These are phyloP conservation scores for Stegana nigrithorax DNA, from an alignment of 2,888 invertebrate genomes.

Conservation along the genomic window DNA sequence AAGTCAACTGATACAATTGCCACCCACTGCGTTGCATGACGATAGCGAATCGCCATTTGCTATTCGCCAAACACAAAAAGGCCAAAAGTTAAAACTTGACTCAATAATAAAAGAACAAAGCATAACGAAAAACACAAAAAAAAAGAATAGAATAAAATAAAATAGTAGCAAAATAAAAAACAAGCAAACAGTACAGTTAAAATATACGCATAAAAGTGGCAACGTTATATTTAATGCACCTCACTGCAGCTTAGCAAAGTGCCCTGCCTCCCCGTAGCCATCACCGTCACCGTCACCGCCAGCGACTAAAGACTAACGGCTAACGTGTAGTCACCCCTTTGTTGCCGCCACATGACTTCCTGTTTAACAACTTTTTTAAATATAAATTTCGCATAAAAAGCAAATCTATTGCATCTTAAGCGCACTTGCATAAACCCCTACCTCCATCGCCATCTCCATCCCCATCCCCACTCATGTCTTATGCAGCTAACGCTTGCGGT, in stretches of 20 bases:
- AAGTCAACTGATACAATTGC: neutral
- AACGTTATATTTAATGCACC: neutral
- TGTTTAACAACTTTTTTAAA: slow-evolving; percentile 29
- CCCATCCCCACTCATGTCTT: slow-evolving; percentile 2
- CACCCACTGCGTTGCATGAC: neutral
- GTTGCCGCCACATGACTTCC: no score
- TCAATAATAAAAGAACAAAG: slow-evolving; percentile 4
- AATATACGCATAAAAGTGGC: no score
- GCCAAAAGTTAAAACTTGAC: slow-evolving; percentile 14
- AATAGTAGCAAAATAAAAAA: no score
- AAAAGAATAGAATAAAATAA: neutral
- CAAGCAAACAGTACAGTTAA: no score
- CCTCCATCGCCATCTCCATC: neutral
- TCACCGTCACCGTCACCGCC: no score
- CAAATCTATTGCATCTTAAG: slow-evolving; percentile 52
- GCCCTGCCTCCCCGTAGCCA: no score
- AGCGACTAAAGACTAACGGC: no score
- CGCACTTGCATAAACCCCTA: slow-evolving; percentile 20
- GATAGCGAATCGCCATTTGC: neutral
- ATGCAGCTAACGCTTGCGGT: neutral
- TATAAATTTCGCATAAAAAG: slow-evolving; percentile 58
- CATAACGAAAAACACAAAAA: neutral
- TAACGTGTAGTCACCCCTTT: no score
- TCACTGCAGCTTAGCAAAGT: no score
- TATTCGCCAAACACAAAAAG: neutral